A percentile compares a stretch with the other conserved stretches of the same genome.
Conservation (phyloP, 2,113 vertebrate genomes). For the Balaenoptera acutorostrata region DNA sequence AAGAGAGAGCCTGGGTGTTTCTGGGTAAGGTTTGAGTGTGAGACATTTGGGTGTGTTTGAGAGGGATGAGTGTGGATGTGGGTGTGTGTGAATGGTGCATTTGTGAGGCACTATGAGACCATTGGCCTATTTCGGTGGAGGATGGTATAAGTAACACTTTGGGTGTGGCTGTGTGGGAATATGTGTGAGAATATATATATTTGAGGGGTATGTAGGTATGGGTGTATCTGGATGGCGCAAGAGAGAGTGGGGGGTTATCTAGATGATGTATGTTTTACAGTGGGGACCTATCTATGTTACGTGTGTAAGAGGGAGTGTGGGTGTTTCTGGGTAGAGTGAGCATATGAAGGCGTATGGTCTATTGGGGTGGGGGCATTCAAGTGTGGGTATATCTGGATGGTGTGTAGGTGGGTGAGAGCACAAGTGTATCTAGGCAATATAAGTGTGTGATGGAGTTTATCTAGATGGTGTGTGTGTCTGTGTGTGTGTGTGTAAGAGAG, state of each 20-base stretch:
- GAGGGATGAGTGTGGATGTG: not conserved
- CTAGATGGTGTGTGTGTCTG: not conserved
- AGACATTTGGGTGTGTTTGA: constrained; percentile 34
- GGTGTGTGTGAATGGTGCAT: not conserved
- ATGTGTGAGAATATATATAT: not conserved
- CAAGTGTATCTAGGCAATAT: constrained; percentile 2
- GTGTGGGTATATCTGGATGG: not conserved
- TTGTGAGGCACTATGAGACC: not conserved
- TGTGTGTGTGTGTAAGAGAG: not conserved
- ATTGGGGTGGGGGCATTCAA: not conserved
- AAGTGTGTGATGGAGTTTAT: not conserved
- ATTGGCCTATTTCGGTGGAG: not conserved
- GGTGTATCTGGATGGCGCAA: not conserved
- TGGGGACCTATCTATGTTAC: not conserved
- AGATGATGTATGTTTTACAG: not conserved
- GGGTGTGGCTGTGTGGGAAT: not conserved
- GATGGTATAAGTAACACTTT: not conserved
- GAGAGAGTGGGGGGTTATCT: not conserved
- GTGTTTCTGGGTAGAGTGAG: not conserved
- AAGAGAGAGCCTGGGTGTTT: not conserved
- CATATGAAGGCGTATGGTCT: not conserved
- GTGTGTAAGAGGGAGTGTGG: not conserved
- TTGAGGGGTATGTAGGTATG: not conserved
- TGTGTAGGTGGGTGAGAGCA: not conserved
- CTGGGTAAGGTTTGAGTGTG: constrained; percentile 13